Evolutionary conservation across 2,888 invertebrate species (phyloP).

Genomic region (Cosmia pyralina): DNA sequence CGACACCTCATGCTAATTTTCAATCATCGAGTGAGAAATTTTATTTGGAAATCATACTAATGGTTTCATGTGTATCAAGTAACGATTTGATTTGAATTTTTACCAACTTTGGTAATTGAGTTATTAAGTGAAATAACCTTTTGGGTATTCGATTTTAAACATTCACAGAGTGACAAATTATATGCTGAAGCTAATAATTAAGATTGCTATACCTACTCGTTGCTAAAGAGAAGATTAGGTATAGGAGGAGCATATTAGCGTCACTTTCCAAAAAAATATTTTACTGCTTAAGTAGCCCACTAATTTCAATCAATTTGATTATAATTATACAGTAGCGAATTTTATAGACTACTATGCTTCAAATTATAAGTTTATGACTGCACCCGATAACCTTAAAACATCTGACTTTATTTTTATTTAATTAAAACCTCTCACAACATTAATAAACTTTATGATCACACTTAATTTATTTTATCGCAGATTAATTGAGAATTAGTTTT

Average conservation of each 20-base stretch:
- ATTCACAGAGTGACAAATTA: not conserved
- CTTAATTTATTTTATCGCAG: constrained; percentile 64
- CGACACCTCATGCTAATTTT: constrained; percentile 58
- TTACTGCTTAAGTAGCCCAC: constrained; percentile 11
- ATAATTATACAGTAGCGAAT: constrained; percentile 63
- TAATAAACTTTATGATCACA: constrained; percentile 61
- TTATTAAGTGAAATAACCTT: constrained; percentile 48
- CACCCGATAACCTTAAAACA: constrained; percentile 61
- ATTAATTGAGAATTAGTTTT: constrained; percentile 66
- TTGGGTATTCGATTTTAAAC: constrained; percentile 13
- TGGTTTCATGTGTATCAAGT: constrained; percentile 48
- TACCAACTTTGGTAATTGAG: constrained; percentile 52
- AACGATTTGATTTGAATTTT: constrained; percentile 46
- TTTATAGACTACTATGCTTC: constrained; percentile 53
- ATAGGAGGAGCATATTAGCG: not conserved
- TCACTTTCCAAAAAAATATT: constrained; percentile 20
- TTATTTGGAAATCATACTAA: constrained; percentile 58
- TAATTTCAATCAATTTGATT: constrained; percentile 37
- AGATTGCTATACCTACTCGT: not conserved
- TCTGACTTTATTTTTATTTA: constrained; percentile 59
- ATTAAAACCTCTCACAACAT: constrained; percentile 58
- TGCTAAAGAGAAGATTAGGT: constrained; percentile 1
- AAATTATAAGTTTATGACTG: constrained; percentile 60
- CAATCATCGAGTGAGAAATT: constrained; percentile 56
- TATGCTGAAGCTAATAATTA: not conserved